phyloP scores from a whole-genome alignment of 2,113 vertebrate species.

The Ammospiza nelsoni region DNA sequence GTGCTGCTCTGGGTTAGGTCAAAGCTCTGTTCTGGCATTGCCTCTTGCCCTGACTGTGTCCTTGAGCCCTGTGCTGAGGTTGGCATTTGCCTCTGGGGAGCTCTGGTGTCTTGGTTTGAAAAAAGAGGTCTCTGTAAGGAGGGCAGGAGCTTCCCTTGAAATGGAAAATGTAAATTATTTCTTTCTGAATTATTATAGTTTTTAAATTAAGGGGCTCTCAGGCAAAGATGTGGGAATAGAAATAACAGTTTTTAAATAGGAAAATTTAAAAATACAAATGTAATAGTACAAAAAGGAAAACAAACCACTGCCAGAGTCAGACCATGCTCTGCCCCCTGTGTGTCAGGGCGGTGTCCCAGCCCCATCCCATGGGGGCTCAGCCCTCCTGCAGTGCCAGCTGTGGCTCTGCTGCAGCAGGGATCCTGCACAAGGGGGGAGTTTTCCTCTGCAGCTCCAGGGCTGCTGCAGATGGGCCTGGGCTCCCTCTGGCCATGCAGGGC shows the following conservation, averaged over 20 bases:
- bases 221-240: neutral
- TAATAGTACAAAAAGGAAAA: neutral
- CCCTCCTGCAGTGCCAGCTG: too few species aligned
- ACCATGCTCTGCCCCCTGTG: too few species aligned
- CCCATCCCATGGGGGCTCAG: too few species aligned
- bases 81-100: rapidly evolving
- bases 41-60: neutral
- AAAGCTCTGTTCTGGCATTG: neutral
- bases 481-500: too few species aligned
- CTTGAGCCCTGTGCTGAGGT: rapidly evolving
- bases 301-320: neutral
- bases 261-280: neutral
- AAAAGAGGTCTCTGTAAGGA: neutral
- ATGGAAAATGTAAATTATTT: too few species aligned
- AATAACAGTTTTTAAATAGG: neutral
- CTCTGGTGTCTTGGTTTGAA: neutral
- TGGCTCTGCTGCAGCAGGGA: too few species aligned
- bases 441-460: too few species aligned
- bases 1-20: neutral
- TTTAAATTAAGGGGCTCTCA: neutral
- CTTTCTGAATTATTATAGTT: too few species aligned
- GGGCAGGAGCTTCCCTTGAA: neutral
- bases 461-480: too few species aligned
- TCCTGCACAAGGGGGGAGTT: too few species aligned
- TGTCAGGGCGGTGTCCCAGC: too few species aligned